phyloP scores from a whole-genome alignment of 1,140 invertebrate species.

The Drosophila parabipectinata region DNA sequence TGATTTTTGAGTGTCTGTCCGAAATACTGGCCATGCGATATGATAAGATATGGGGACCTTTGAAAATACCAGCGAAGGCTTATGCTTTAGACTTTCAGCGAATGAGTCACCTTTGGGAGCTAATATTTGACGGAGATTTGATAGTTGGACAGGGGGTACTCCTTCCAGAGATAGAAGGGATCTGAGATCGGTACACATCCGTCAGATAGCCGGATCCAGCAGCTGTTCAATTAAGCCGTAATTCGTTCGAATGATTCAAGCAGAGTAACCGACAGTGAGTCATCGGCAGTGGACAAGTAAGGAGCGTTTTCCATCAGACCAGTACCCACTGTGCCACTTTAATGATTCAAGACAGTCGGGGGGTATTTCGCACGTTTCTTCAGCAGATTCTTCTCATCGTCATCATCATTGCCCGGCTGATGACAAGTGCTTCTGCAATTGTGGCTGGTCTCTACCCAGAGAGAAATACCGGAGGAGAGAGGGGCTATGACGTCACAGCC shows the following conservation, averaged over 20 bases:
- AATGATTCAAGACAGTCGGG: slow-evolving; percentile 60
- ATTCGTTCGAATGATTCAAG: slow-evolving; percentile 44
- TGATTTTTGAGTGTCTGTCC: slow-evolving; percentile 15
- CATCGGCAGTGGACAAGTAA: slow-evolving; percentile 26
- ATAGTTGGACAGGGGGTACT: neutral
- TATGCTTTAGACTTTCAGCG: slow-evolving; percentile 32
- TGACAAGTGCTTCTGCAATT: slow-evolving; percentile 1
- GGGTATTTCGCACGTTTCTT: slow-evolving; percentile 60
- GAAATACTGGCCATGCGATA: slow-evolving; percentile 8
- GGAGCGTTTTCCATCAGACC: slow-evolving; percentile 29
- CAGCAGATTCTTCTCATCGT: slow-evolving; percentile 21
- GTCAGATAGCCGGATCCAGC: neutral
- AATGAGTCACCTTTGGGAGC: slow-evolving; percentile 30
- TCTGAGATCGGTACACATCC: neutral
- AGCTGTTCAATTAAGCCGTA: slow-evolving; percentile 47
- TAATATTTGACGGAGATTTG: slow-evolving; percentile 30
- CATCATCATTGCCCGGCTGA: slow-evolving; percentile 4
- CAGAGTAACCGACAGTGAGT: slow-evolving; percentile 24
- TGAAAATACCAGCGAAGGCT: slow-evolving; percentile 31
- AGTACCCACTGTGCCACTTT: slow-evolving; percentile 56
- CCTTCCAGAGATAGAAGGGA: too few relatives aligned
- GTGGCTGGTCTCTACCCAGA: neutral
- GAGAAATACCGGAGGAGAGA: neutral
- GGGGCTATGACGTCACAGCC: slow-evolving; percentile 26
- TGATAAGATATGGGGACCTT: slow-evolving; percentile 43